These are phyloP conservation scores for Cnemophilus loriae DNA, from an alignment of 2,113 vertebrate genomes.

Conservation along the genomic window DNA sequence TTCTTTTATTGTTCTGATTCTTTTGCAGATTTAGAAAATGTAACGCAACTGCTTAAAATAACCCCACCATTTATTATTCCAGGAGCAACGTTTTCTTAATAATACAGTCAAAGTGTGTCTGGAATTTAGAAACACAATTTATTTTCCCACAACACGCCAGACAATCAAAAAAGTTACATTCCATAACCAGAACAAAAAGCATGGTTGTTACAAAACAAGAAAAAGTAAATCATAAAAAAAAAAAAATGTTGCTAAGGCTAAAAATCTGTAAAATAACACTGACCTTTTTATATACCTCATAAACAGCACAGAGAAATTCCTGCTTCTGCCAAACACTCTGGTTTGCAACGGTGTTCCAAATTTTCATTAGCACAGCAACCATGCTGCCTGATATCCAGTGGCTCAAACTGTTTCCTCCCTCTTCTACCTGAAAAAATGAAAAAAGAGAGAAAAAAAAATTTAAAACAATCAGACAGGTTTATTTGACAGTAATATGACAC, in stretches of 20 bases:
- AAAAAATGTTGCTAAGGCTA: neutral
- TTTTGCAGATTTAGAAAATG: neutral
- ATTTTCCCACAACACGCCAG: neutral
- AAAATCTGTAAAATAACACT: constrained; percentile 48
- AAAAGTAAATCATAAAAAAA: neutral
- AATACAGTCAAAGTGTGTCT: constrained; percentile 8
- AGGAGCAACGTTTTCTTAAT: constrained; percentile 38
- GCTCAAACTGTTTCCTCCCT: neutral
- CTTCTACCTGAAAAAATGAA: neutral
- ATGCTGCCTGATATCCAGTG: neutral
- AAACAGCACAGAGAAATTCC: constrained; percentile 34
- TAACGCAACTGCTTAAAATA: constrained; percentile 34
- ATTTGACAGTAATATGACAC: neutral
- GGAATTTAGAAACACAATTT: constrained; percentile 1
- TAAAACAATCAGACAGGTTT: neutral
- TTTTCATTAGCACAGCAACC: constrained; percentile 11
- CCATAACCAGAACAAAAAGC: neutral
- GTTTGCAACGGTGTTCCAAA: neutral
- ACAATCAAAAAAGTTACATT: neutral
- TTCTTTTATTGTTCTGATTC: neutral
- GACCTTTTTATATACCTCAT: constrained; percentile 39
- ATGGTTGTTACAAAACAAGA: neutral
- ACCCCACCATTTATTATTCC: constrained; percentile 10
- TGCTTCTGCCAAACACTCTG: constrained; percentile 5
- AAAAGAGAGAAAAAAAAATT: neutral